Evolutionary conservation across 2,113 vertebrate species (phyloP), one percentile per base, ranked within the genome.

Genomic region (Psophia crepitans): DNA sequence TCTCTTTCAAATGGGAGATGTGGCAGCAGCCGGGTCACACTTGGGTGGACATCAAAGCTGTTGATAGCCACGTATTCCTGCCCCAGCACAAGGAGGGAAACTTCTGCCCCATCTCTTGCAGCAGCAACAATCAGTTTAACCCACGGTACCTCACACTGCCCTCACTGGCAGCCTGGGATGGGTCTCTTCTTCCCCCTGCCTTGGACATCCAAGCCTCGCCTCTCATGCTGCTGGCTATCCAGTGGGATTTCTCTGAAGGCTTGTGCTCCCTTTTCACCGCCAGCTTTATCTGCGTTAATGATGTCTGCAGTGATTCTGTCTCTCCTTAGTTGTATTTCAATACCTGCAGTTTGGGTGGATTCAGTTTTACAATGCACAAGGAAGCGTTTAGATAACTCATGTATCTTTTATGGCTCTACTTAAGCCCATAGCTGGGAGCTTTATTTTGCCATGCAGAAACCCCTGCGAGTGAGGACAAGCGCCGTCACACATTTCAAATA

Each of bases 1-100:
- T 35, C 30, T 56, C 53, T 18, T 78, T 75, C 68, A 30, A 56
- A 49, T 1, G 0, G 41, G 43, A 82, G 21, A 23, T 11, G 8
- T 41, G 33, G 14, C 18, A 90, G 14, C 60, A 90, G 20, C 9
- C 0, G 1, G n/a, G 33, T 78, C 60, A 51, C 0, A 0, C 20
- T 1, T 39, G 20, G 5, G 46, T 21, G 23, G 23, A 24, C 22
- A 83, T 5, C 74, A 70, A 74, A 79, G 46, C 46, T 5, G 2
- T 2, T 26, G 33, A 28, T 6, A 92, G 64, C 35, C 39, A n/a
- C 1, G 0, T 66, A 78, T 21, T 48, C 37, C 51, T 54, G 41
- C 26, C 41, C 33, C 57, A 78, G n/a, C 14, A 44, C 33, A 64
- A 41, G 20, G 15, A 87, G 21, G 28, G 12, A 92, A 79, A 51